phyloP scores from a whole-genome alignment of 1,140 invertebrate genomes.

The Brachystomella parvula region DNA sequence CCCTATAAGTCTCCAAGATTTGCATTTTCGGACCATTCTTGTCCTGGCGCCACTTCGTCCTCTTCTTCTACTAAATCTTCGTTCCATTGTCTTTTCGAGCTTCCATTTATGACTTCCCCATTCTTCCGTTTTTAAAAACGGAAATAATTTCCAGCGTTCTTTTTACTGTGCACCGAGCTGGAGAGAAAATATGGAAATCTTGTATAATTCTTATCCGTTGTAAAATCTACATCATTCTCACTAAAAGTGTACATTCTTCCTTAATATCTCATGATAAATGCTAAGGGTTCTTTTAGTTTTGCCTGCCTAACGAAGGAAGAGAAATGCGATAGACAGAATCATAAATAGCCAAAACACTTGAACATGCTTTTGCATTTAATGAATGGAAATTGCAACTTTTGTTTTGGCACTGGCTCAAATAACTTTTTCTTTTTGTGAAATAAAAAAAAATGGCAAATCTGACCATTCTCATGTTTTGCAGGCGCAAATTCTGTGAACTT shows the following conservation, averaged over 20 bases:
- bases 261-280: slow-evolving; percentile 11
- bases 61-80: no score
- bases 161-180: neutral
- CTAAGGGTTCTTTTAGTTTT: neutral
- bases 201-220: neutral
- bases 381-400: no score
- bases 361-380: no score
- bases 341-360: slow-evolving; percentile 2
- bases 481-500: no score
- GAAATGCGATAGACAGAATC: neutral
- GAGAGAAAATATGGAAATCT: neutral
- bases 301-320: neutral
- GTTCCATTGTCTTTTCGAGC: neutral
- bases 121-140: neutral
- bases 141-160: neutral
- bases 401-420: no score
- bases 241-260: neutral
- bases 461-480: no score
- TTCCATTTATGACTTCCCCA: neutral
- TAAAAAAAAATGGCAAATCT: no score
- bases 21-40: no score
- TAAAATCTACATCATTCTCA: neutral
- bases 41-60: no score
- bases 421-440: no score
- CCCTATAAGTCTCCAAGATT: no score